Evolutionary conservation across 2,888 invertebrate genomes (phyloP), one percentile per base, ranked within the genome.

Genomic region (Willowsia nigromaculata): DNA sequence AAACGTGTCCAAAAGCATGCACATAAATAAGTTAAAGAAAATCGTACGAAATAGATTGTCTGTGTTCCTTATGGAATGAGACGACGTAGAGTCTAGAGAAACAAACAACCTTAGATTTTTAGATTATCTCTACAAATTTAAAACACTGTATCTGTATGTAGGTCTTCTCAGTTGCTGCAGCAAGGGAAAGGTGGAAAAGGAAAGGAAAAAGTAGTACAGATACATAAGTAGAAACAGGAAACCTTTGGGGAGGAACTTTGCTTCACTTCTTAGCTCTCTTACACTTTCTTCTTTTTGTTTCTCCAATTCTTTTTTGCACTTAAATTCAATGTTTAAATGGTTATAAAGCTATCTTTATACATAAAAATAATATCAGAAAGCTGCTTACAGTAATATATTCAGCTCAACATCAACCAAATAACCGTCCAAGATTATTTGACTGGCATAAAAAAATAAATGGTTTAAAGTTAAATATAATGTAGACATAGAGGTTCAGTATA

Each of bases 221-320:
- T 9, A 33, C 1, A 15, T 47, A 47, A 47, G 11, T 40, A 68
- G 22, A 11, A 74, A 43, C 25, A 68, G 56, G 78, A 80, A 85
- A 43, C 37, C 80, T 85, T 78, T 84, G 59, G 85, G 80, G 80
- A 78, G 80, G 71, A 84, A 88, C 65, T 78, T 83, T 83, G 82
- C 47, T 84, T 68, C 53, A 80, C 71, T 80, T 80, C 53, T 76
- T 76, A 76, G 25, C n/a, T 62, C 74, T 87, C 65, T 83, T 27
- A 80, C 53, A 53, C 86, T 68, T 62, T 85, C 27, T n/a, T 88
- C 40, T 33, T 33, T n/a, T 56, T 27, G 37, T 6, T 37, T n/a
- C 50, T 50, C 18, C 43, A 43, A 43, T n/a, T n/a, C n/a, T n/a
- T n/a, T n/a, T n/a, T n/a, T n/a, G n/a, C n/a, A n/a, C n/a, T n/a